These are phyloP conservation scores for Clinocottus analis DNA, from an alignment of 2,113 vertebrate genomes.

Conservation along the genomic window DNA sequence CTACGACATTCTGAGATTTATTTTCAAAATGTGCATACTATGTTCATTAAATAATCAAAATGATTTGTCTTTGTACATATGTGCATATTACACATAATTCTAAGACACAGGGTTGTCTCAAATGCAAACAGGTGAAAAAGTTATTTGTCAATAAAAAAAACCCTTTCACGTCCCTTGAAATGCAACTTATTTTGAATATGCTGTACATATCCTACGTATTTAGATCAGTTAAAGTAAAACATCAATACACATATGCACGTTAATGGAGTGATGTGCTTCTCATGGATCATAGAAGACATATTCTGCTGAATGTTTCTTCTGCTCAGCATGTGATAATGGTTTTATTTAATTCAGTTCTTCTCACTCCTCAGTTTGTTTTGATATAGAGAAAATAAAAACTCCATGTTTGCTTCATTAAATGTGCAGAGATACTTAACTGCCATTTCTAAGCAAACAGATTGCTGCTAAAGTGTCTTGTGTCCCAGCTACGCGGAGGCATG, in stretches of 20 bases:
- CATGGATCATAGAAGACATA: not conserved
- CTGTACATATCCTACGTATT: not conserved
- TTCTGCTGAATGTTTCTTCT: conserved; percentile 9
- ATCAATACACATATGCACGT: not conserved
- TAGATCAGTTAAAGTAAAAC: not conserved
- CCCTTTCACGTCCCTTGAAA: not conserved
- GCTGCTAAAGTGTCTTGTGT: conserved; percentile 10
- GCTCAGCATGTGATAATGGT: not conserved
- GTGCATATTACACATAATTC: not conserved
- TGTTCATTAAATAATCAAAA: not conserved
- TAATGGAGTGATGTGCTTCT: not conserved
- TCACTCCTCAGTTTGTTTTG: not conserved
- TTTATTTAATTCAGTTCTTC: conserved; percentile 6
- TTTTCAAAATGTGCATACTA: not conserved
- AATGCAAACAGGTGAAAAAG: not conserved
- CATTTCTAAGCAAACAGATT: conserved; percentile 29
- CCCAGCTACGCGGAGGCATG: not conserved
- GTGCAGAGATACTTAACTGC: conserved; percentile 4
- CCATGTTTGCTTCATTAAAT: conserved; percentile 1
- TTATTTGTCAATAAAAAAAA: not conserved
- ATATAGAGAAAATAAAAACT: conserved; percentile 20
- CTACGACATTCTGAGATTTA: not conserved
- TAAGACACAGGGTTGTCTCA: not conserved
- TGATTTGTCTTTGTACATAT: not conserved
- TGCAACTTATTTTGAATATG: not conserved